Base-by-base conservation (phyloP, 2,888 invertebrate species). In the Tachina fera region DNA sequence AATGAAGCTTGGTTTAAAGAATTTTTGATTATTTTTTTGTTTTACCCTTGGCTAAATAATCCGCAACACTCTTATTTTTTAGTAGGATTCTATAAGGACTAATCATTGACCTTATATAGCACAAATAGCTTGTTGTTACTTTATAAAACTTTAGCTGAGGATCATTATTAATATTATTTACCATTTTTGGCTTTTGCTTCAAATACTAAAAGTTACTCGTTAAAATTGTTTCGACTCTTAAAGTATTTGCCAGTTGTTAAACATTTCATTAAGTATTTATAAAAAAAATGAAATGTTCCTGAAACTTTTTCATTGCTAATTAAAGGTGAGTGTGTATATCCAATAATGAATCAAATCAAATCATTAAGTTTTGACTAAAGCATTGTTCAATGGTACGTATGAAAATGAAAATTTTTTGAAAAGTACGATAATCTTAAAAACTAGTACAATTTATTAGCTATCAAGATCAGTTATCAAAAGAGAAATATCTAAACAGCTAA, bases 21-120 rank as follows among this genome's bases (percentile, higher is more conserved):
- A 77, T 77, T 68, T 67, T 67, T 49, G 19, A 13, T 77, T 31
- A 31, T 2, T 31, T 14, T 31, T 31, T 31, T 58, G 68, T 76
- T 47, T 14, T 19, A 6, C 13, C 41, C 9, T 49, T 19, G 49
- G 19, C 10, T 3, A 41, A 49, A 39, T 60, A 60, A 76, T 53
- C 56, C 47, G 14, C 65, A 67, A 14, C 67, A 58, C 8, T 19
- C 13, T 56, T 45, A 5, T 6, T n/a, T 65, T 65, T 16, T 39
- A 47, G n/a, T n/a, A 9, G 13, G 45, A 10, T 39, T 39, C 6
- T 71, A 14, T 16, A n/a, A 53, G 53, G 43, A n/a, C 53, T 45
- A 65, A 63, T 63, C 53, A 75, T 31, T 75, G 60, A 43, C 77
- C 77, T 58, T 77, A 60, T 68, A 49, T 60, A 68, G 58, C 41